Percentiles rank a stretch among this genome's conserved stretches.
Conservation (phyloP, 2,113 vertebrate genomes). For the Motacilla alba region DNA sequence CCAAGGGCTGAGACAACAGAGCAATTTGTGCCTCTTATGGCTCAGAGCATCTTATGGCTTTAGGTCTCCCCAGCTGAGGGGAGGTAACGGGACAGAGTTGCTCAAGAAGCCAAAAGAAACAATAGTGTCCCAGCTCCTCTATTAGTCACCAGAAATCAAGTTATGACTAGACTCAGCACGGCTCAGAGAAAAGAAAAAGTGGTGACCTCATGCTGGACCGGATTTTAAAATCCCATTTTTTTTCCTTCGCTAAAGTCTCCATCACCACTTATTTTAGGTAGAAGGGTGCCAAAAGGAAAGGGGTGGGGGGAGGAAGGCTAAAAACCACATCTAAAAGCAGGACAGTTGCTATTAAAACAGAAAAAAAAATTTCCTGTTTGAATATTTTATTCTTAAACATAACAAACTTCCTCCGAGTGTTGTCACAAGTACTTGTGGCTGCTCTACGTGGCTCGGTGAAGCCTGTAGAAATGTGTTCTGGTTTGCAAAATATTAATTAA, state of each 20-base stretch:
- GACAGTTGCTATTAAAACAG: constrained; percentile 13
- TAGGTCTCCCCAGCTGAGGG: constrained; percentile 15
- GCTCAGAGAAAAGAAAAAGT: constrained; percentile 35
- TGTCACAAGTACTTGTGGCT: constrained; percentile 20
- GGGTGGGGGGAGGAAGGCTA: neutral
- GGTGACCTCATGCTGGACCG: constrained; percentile 44
- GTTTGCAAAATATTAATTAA: constrained; percentile 23
- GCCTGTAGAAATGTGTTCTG: constrained; percentile 48
- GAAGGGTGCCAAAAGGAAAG: neutral
- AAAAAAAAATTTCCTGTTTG: constrained; percentile 23
- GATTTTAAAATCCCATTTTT: neutral
- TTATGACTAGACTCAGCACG: constrained; percentile 48
- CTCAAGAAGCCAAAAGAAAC: constrained; percentile 62
- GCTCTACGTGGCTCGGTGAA: constrained; percentile 21
- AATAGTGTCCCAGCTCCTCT: constrained; percentile 25
- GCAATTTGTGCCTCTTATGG: neutral
- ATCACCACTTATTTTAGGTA: constrained; percentile 33
- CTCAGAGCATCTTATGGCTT: constrained; percentile 2
- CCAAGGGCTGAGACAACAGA: neutral
- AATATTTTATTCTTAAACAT: constrained; percentile 62
- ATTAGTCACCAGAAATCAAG: constrained; percentile 35
- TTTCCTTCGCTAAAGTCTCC: neutral
- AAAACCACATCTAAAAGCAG: neutral
- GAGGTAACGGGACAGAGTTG: constrained; percentile 34
- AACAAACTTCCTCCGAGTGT: constrained; percentile 38